A percentile compares a stretch with the other conserved stretches of the same genome.
These are phyloP conservation scores for Danaus plexippus DNA, from an alignment of 1,140 invertebrate genomes.

Conservation along the genomic window DNA sequence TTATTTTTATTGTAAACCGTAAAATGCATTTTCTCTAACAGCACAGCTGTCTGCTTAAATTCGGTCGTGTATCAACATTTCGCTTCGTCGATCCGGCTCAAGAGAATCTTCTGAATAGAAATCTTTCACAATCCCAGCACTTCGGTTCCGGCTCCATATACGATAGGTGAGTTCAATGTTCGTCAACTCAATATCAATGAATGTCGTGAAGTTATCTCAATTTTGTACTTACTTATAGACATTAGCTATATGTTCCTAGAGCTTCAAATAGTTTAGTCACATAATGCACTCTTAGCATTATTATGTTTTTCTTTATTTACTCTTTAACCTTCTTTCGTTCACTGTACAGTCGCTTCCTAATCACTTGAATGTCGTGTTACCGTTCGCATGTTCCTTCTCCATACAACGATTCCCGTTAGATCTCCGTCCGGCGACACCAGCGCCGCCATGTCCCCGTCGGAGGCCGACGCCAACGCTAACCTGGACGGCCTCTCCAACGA, in stretches of 20 bases:
- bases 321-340: constrained; percentile 11
- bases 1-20: too few species aligned
- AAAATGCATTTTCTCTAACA: constrained; percentile 38
- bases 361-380: constrained; percentile 42
- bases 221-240: constrained; percentile 21
- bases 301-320: constrained; percentile 17
- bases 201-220: constrained; percentile 34
- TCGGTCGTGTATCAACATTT: constrained; percentile 92
- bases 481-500: constrained; percentile 50
- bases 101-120: constrained; percentile 82
- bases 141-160: constrained; percentile 83
- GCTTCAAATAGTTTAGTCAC: constrained; percentile 17
- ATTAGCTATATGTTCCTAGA: constrained; percentile 7
- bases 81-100: constrained; percentile 92
- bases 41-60: constrained; percentile 90
- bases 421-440: constrained; percentile 56
- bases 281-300: constrained; percentile 16
- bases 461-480: constrained; percentile 50
- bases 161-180: constrained; percentile 75
- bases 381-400: constrained; percentile 43
- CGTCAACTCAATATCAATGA: constrained; percentile 2
- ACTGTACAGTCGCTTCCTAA: constrained; percentile 35
- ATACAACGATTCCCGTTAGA: constrained; percentile 52
- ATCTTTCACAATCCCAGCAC: constrained; percentile 75
- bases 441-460: constrained; percentile 62